These are phyloP conservation scores for Drosophila buzzatii DNA, from an alignment of 2,888 invertebrate species.

Conservation along the genomic window DNA sequence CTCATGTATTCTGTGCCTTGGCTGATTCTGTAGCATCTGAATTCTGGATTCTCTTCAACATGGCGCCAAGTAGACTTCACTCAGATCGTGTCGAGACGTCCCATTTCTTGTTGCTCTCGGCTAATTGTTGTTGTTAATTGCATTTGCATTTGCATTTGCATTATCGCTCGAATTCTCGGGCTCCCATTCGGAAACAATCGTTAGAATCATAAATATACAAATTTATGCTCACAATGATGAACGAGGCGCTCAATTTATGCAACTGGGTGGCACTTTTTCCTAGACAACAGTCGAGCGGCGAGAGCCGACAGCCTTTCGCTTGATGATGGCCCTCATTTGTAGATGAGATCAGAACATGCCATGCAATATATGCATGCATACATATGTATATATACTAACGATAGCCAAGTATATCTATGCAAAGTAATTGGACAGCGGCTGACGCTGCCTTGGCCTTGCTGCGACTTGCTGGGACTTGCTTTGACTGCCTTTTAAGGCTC, in stretches of 20 bases:
- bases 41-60: not conserved
- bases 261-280: constrained; percentile 72
- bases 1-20: not conserved
- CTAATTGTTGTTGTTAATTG: constrained; percentile 67
- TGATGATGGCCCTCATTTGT: constrained; percentile 37
- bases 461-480: constrained; percentile 26
- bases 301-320: constrained; percentile 36
- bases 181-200: constrained; percentile 22
- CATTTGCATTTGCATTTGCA: constrained; percentile 41
- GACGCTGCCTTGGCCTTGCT: constrained; percentile 31
- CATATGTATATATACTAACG: not conserved
- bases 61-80: not conserved
- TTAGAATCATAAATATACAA: constrained; percentile 70
- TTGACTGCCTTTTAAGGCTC: constrained; percentile 39
- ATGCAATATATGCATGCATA: constrained; percentile 31
- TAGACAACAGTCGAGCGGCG: constrained; percentile 3
- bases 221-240: constrained; percentile 60
- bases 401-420: not conserved
- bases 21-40: not conserved
- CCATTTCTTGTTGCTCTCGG: constrained; percentile 65
- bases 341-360: constrained; percentile 41
- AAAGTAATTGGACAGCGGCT: constrained; percentile 27
- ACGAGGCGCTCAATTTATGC: constrained; percentile 58
- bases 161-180: constrained; percentile 40
- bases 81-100: constrained; percentile 32